Percentiles rank a stretch among this genome's conserved stretches.
Evolutionary conservation across 1,140 invertebrate genomes (phyloP).

Genomic region (Rhynchophorus ferrugineus): DNA sequence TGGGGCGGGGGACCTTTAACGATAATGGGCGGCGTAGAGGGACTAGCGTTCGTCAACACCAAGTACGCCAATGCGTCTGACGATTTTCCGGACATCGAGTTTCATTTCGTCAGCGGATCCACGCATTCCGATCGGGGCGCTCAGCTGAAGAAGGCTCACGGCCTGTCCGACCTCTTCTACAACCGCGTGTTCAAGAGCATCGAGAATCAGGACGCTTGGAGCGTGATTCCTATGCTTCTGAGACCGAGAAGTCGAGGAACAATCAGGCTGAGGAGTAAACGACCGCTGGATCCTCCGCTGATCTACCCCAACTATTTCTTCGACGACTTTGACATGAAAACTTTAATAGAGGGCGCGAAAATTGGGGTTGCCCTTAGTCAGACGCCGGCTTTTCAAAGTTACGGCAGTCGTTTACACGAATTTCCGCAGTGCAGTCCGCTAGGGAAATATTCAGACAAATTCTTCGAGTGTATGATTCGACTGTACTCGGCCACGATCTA

Average conservation of each 20-base stretch:
- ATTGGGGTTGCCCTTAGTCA: constrained; percentile 65
- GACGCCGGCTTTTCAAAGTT: constrained; percentile 62
- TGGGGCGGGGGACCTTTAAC: constrained; percentile 78
- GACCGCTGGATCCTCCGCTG: constrained; percentile 84
- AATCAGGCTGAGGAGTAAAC: constrained; percentile 69
- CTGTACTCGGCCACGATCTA: constrained; percentile 75
- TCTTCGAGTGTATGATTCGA: constrained; percentile 78
- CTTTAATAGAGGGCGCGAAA: constrained; percentile 76
- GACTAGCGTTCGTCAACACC: constrained; percentile 82
- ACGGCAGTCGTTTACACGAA: constrained; percentile 59
- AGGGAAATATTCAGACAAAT: constrained; percentile 58
- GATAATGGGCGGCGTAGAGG: constrained; percentile 84
- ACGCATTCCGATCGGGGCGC: constrained; percentile 81
- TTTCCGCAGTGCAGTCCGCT: constrained; percentile 66
- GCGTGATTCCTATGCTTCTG: constrained; percentile 76
- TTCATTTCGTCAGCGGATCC: constrained; percentile 86
- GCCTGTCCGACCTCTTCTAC: constrained; percentile 65
- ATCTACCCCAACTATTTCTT: constrained; percentile 89
- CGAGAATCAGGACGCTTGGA: constrained; percentile 73
- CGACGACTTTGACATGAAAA: constrained; percentile 70
- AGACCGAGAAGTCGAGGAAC: constrained; percentile 71
- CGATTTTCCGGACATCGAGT: constrained; percentile 86
- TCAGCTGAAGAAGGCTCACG: constrained; percentile 75
- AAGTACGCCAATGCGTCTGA: constrained; percentile 76
- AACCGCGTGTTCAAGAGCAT: constrained; percentile 64